Percentiles rank a stretch among this genome's conserved stretches.
Conservation (phyloP, 2,888 invertebrate species). For the Patella depressa region DNA sequence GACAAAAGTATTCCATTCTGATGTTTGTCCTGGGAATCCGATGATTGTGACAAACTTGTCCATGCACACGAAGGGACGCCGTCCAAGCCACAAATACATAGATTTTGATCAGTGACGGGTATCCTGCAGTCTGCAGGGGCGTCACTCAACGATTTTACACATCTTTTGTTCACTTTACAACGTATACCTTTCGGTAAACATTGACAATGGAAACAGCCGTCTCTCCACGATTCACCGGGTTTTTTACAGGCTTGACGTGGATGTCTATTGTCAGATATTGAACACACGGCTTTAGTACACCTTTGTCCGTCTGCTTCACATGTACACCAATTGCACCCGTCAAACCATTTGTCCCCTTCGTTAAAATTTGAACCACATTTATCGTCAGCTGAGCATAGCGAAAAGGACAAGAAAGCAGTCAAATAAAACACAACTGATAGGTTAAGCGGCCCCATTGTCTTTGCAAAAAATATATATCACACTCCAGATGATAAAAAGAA, state of each 20-base stretch:
- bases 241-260: neutral
- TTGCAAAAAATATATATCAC: too few species aligned
- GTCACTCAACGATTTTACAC: conserved; percentile 22
- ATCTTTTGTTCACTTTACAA: conserved; percentile 29
- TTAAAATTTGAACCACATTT: conserved; percentile 23
- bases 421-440: too few species aligned
- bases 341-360: conserved; percentile 41
- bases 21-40: neutral
- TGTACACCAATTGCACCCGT: conserved; percentile 42
- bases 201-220: conserved; percentile 36
- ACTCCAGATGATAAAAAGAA: too few species aligned
- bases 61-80: conserved; percentile 35
- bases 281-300: conserved; percentile 34
- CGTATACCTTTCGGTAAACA: conserved; percentile 31
- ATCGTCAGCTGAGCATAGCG: neutral
- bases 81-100: conserved; percentile 38
- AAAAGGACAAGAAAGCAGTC: neutral
- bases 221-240: conserved; percentile 31
- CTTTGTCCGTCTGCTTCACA: conserved; percentile 25
- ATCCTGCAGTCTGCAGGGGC: conserved; percentile 20
- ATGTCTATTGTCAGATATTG: neutral
- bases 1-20: neutral
- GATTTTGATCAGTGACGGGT: conserved; percentile 22
- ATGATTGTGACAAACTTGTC: neutral
- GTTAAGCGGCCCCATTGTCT: too few species aligned